Conservation (phyloP, 2,888 invertebrate genomes). For the Blera fallax region DNA sequence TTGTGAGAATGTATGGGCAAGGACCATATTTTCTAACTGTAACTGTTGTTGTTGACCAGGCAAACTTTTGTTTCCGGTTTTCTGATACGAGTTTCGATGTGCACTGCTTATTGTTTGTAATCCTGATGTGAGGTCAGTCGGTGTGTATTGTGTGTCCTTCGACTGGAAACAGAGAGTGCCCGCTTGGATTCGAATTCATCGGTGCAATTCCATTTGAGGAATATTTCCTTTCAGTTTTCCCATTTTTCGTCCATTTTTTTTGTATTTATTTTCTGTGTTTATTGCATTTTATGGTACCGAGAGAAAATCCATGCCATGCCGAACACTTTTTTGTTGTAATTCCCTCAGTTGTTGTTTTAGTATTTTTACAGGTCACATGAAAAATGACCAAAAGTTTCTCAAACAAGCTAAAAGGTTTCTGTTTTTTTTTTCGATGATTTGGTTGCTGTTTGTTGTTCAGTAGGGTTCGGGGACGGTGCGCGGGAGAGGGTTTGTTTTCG, state of each 20-base stretch:
- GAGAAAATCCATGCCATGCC: slow-evolving; percentile 23
- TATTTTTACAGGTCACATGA: slow-evolving; percentile 64
- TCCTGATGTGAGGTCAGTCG: not conserved
- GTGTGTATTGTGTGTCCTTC: slow-evolving; percentile 18
- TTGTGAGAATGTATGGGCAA: not conserved
- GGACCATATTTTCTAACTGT: slow-evolving; percentile 17
- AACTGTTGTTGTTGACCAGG: slow-evolving; percentile 21
- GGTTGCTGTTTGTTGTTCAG: slow-evolving; percentile 40
- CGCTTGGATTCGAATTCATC: slow-evolving; percentile 13
- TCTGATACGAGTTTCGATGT: slow-evolving; percentile 10
- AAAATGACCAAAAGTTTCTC: slow-evolving; percentile 63
- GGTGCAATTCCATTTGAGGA: slow-evolving; percentile 37
- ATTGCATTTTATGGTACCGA: slow-evolving; percentile 53
- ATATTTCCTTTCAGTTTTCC: slow-evolving; percentile 28
- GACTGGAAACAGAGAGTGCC: not conserved
- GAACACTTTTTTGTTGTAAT: not conserved
- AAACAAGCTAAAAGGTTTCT: slow-evolving; percentile 71
- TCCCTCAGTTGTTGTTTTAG: slow-evolving; percentile 26
- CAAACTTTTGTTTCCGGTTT: slow-evolving; percentile 54
- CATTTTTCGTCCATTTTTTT: not conserved
- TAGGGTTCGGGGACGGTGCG: not conserved
- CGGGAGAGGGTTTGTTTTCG: not conserved
- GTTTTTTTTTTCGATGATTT: slow-evolving; percentile 71
- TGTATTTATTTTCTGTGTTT: slow-evolving; percentile 31
- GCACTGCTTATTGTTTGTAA: slow-evolving; percentile 29